Conservation (phyloP, 2,113 vertebrate genomes). For the Dasyornis broadbenti region DNA sequence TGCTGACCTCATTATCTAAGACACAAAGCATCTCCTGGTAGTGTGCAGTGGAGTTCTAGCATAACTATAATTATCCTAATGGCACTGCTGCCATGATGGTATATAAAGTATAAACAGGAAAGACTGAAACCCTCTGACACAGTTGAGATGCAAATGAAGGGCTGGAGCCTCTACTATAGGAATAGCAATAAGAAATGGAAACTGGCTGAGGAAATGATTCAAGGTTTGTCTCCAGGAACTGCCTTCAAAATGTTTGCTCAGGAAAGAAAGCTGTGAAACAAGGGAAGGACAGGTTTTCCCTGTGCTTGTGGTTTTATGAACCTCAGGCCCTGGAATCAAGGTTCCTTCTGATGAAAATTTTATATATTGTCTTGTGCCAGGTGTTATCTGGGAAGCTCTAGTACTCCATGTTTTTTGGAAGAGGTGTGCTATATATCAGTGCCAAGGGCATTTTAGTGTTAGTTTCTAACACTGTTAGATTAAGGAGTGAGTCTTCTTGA, state of each 20-base stretch:
- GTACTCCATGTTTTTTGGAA: background rate
- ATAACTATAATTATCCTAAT: slow-evolving; percentile 32
- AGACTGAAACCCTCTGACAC: slow-evolving; percentile 37
- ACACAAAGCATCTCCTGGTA: background rate
- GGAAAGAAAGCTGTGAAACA: background rate
- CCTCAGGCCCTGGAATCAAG: background rate
- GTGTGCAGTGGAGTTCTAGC: background rate
- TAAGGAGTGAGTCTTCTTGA: background rate
- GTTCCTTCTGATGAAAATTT: background rate
- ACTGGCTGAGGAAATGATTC: background rate
- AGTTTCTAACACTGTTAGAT: background rate
- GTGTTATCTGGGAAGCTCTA: background rate
- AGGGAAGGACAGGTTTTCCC: background rate
- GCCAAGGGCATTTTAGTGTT: background rate
- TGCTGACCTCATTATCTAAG: background rate
- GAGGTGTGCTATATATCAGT: background rate
- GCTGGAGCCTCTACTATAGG: background rate
- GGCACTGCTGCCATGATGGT: background rate
- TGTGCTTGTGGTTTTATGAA: background rate
- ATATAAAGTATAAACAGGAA: slow-evolving; percentile 41
- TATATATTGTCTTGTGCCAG: background rate
- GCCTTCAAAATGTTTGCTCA: background rate
- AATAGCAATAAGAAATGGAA: background rate
- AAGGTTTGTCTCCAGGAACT: background rate
- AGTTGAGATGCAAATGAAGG: background rate